Percentiles rank a stretch among this genome's conserved stretches.
These are phyloP conservation scores for Amiota mariae DNA, from an alignment of 2,888 invertebrate genomes.

Conservation along the genomic window DNA sequence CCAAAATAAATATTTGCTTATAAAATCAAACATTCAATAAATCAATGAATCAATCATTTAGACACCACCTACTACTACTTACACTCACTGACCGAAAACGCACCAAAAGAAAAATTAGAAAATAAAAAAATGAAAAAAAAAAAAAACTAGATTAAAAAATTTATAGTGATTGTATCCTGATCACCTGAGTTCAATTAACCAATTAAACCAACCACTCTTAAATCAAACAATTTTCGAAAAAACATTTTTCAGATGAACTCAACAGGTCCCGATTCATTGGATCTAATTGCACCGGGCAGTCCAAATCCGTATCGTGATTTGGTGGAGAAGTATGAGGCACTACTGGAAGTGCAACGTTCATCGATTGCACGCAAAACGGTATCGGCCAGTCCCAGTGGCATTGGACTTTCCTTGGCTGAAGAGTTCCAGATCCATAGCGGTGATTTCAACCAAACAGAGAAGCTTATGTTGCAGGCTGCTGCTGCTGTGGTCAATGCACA, in stretches of 20 bases:
- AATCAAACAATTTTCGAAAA: slow-evolving; percentile 1
- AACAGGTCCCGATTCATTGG: slow-evolving; percentile 59
- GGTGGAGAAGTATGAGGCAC: slow-evolving; percentile 89
- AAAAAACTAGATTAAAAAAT: neutral
- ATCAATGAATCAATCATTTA: slow-evolving; percentile 10
- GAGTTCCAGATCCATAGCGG: slow-evolving; percentile 85
- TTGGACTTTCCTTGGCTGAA: slow-evolving; percentile 74
- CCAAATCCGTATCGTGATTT: slow-evolving; percentile 84
- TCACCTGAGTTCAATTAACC: slow-evolving; percentile 19
- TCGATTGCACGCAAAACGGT: slow-evolving; percentile 75
- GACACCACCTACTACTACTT: slow-evolving; percentile 5
- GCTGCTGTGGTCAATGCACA: slow-evolving; percentile 55
- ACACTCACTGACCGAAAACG: neutral
- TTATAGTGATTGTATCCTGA: neutral
- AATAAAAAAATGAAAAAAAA: neutral
- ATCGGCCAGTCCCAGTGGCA: slow-evolving; percentile 47
- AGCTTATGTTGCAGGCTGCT: slow-evolving; percentile 65
- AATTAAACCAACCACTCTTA: slow-evolving; percentile 21
- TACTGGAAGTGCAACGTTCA: slow-evolving; percentile 83
- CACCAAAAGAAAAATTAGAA: slow-evolving; percentile 6
- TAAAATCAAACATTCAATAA: neutral
- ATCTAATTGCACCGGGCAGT: slow-evolving; percentile 69
- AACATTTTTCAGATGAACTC: slow-evolving; percentile 35
- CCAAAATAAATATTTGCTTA: neutral
- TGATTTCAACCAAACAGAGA: slow-evolving; percentile 77